Conservation (phyloP, 2,888 invertebrate species). For the Apodemia mormo region DNA sequence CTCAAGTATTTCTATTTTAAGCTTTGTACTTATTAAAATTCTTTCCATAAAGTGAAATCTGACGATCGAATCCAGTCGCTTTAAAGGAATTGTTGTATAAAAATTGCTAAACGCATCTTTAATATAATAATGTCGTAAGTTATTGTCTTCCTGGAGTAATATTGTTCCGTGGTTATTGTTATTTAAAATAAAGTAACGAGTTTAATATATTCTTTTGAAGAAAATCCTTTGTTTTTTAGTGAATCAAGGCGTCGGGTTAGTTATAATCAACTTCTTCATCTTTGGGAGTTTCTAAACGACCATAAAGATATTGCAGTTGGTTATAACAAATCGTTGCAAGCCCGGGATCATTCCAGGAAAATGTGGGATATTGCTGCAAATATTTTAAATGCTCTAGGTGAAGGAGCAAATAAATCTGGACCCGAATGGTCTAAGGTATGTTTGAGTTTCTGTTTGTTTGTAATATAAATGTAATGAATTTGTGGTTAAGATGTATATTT, state of each 20-base stretch:
- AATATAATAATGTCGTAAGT: conserved; percentile 1
- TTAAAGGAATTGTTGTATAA: background rate
- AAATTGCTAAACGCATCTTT: background rate
- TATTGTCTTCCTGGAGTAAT: too few relatives aligned
- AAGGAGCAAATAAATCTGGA: background rate
- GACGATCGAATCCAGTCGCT: background rate
- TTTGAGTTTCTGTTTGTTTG: background rate
- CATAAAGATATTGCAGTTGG: background rate
- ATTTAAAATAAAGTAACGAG: background rate
- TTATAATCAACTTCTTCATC: conserved; percentile 1
- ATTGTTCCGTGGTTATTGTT: too few relatives aligned
- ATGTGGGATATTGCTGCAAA: background rate
- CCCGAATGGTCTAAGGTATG: background rate
- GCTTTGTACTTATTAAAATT: background rate
- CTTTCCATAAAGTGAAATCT: background rate
- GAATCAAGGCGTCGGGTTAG: background rate
- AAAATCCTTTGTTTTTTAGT: background rate
- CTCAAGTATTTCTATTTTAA: background rate
- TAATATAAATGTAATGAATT: too few relatives aligned
- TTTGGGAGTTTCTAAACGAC: background rate
- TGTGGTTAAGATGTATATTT: too few relatives aligned
- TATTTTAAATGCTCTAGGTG: background rate
- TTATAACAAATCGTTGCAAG: background rate
- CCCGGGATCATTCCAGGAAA: background rate
- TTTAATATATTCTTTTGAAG: background rate